phyloP scores from a whole-genome alignment of 2,113 vertebrate genomes.

The Glaucidium brasilianum region DNA sequence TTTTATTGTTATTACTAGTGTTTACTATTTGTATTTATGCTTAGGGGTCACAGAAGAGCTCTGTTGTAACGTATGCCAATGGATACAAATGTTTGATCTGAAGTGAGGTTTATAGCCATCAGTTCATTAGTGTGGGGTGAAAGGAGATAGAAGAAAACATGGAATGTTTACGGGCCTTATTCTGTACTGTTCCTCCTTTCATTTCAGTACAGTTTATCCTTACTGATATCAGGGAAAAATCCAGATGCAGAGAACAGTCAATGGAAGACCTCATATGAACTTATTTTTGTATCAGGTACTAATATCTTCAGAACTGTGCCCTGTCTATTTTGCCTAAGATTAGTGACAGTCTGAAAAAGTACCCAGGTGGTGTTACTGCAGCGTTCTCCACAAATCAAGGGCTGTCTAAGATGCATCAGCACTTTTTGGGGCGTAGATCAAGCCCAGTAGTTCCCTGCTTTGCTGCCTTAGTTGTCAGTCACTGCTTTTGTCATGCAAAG shows the following conservation, averaged over 20 bases:
- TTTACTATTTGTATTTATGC: neutral
- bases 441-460: neutral
- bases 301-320: neutral
- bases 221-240: neutral
- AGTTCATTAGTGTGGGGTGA: neutral
- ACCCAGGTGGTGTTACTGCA: neutral
- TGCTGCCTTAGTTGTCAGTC: neutral
- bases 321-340: neutral
- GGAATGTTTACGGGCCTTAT: neutral
- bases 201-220: neutral
- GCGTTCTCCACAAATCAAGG: neutral
- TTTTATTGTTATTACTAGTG: neutral
- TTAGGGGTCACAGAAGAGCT: neutral
- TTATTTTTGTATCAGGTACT: neutral
- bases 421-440: neutral
- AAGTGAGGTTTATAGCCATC: neutral
- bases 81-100: neutral
- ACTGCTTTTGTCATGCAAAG: neutral
- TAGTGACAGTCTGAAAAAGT: neutral
- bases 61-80: neutral
- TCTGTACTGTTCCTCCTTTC: neutral
- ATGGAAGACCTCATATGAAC: neutral
- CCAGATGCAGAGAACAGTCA: neutral
- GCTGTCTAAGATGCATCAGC: neutral
- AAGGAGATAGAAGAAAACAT: neutral